phyloP scores from a whole-genome alignment of 2,797 vertebrate genomes.

The Decapterus maruadsi region DNA sequence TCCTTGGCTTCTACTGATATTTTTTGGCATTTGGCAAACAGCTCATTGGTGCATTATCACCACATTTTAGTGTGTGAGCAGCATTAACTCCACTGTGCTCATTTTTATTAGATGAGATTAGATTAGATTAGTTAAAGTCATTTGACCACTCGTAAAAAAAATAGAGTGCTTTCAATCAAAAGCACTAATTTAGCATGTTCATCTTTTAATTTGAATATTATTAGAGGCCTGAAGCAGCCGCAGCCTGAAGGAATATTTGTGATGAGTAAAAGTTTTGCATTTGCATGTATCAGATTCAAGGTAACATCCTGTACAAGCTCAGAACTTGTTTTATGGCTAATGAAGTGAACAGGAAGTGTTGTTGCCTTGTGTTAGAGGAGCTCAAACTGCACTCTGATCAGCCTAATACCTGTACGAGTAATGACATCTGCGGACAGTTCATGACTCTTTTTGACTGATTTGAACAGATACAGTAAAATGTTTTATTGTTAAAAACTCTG shows the following conservation, averaged over 20 bases:
- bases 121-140: too few species aligned
- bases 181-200: too few species aligned
- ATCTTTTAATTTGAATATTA: background rate
- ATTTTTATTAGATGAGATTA: too few species aligned
- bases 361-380: background rate
- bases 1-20: too few species aligned
- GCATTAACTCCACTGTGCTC: too few species aligned
- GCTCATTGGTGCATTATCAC: too few species aligned
- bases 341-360: slow-evolving; percentile 3
- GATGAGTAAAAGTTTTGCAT: background rate
- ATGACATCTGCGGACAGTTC: slow-evolving; percentile 13
- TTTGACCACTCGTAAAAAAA: too few species aligned
- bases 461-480: slow-evolving; percentile 20
- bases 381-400: background rate
- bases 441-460: too few species aligned
- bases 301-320: background rate
- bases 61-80: too few species aligned
- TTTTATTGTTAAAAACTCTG: background rate
- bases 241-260: background rate
- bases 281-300: background rate
- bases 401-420: background rate
- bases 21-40: too few species aligned
- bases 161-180: too few species aligned
- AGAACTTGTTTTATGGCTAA: background rate
- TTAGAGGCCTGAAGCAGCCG: background rate